These are phyloP conservation scores for Tenthredo notha DNA, from an alignment of 2,888 invertebrate genomes.

Conservation along the genomic window DNA sequence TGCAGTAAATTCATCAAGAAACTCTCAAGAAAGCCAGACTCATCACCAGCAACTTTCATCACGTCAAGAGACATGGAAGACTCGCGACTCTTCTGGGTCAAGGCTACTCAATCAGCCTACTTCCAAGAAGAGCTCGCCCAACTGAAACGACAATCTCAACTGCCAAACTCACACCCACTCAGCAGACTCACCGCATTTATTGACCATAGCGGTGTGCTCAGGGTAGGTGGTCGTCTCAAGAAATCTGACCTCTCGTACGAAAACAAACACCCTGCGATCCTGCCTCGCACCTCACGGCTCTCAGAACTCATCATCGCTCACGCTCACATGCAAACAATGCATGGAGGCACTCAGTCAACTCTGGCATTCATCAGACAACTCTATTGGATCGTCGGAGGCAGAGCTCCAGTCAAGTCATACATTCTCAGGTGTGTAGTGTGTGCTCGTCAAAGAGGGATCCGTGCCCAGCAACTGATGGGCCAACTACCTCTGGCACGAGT, in stretches of 20 bases:
- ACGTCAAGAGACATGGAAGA: not conserved
- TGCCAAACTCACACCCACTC: slow-evolving; percentile 42
- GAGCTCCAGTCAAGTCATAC: no score
- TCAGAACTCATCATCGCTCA: no score
- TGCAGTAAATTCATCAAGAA: slow-evolving; percentile 18
- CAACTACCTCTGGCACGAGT: no score
- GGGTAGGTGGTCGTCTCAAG: slow-evolving; percentile 57
- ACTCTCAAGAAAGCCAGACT: not conserved
- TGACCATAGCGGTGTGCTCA: slow-evolving; percentile 46
- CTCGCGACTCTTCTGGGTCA: slow-evolving; percentile 20
- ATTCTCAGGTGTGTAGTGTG: no score
- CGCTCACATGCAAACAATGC: no score
- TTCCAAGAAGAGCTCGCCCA: slow-evolving; percentile 39
- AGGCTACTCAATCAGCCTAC: slow-evolving; percentile 22
- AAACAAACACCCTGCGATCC: slow-evolving; percentile 50
- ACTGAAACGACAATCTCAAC: slow-evolving; percentile 11
- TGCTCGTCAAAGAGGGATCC: no score
- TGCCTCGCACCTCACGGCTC: slow-evolving; percentile 34
- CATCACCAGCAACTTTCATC: slow-evolving; percentile 17
- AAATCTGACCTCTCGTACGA: slow-evolving; percentile 49
- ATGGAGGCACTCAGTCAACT: no score
- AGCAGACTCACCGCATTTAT: slow-evolving; percentile 49
- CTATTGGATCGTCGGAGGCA: no score
- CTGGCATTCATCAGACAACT: no score
- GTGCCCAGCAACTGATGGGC: no score